Conservation (phyloP, 2,113 vertebrate genomes). For the Oreotrochilus melanogaster region DNA sequence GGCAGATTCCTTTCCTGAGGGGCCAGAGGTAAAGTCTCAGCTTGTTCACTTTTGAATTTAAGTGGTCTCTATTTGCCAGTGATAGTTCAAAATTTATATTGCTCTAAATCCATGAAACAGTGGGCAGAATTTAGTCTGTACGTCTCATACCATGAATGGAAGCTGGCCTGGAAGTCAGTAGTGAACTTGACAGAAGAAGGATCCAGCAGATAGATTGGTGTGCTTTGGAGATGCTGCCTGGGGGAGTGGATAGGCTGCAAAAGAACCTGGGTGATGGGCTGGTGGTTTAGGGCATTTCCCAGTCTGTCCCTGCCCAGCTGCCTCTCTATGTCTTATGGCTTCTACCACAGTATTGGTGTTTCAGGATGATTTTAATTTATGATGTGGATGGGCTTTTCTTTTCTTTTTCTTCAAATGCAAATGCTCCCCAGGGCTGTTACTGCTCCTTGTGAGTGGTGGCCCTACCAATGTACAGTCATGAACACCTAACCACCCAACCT, state of each 20-base stretch:
- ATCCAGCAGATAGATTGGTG: background rate
- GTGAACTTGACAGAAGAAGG: background rate
- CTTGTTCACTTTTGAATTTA: background rate
- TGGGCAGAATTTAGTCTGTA: background rate
- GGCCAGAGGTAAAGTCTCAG: background rate
- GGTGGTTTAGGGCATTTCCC: background rate
- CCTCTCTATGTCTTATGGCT: background rate
- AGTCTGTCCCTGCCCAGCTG: background rate
- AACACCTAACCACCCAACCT: too few species aligned
- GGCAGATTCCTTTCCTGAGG: background rate
- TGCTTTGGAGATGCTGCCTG: background rate
- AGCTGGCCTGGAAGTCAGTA: background rate
- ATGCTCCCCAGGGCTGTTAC: background rate
- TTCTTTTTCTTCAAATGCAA: background rate
- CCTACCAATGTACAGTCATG: background rate
- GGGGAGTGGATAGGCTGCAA: background rate
- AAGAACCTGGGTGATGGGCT: background rate
- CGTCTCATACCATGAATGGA: background rate
- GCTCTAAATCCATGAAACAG: background rate
- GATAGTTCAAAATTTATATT: background rate
- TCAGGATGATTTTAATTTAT: background rate
- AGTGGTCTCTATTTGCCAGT: background rate
- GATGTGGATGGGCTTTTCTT: background rate
- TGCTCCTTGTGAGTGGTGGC: fast-evolving
- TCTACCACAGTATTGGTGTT: fast-evolving